Evolutionary conservation across 2,888 invertebrate species (phyloP).

Genomic region (Stenodera caucasica): DNA sequence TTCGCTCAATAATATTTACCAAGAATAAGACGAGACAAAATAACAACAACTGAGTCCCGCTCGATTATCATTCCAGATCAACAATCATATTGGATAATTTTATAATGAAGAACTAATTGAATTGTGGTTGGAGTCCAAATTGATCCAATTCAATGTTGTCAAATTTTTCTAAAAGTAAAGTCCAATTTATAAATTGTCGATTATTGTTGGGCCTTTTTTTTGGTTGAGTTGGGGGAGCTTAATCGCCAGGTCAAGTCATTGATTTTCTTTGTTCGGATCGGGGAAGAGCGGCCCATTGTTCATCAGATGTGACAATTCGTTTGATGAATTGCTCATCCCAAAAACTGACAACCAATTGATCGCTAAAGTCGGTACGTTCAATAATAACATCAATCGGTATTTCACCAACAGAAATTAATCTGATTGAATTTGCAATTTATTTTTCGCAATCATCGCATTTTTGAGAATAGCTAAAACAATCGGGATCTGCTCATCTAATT

Average conservation of each 20-base stretch:
- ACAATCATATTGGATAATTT: background rate
- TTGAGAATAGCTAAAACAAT: too few relatives aligned
- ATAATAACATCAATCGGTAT: background rate
- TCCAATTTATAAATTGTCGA: background rate
- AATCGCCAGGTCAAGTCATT: background rate
- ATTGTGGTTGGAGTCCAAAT: constrained; percentile 1
- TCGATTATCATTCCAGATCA: background rate
- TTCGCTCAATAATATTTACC: background rate
- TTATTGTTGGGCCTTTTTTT: background rate
- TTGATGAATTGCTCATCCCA: constrained; percentile 2
- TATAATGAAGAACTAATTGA: background rate
- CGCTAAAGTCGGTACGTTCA: background rate
- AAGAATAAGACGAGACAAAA: background rate
- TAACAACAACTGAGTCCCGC: background rate
- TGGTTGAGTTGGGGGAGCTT: background rate
- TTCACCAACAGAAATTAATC: too few relatives aligned
- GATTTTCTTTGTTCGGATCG: constrained; percentile 1
- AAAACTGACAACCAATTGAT: constrained; percentile 1
- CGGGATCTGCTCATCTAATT: too few relatives aligned
- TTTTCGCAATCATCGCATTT: too few relatives aligned
- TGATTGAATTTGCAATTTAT: too few relatives aligned
- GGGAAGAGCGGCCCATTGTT: background rate
- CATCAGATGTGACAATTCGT: constrained; percentile 7
- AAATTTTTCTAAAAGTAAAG: background rate
- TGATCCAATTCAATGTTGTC: background rate